phyloP scores from a whole-genome alignment of 2,888 invertebrate genomes.

The Vandiemenella viatica region DNA sequence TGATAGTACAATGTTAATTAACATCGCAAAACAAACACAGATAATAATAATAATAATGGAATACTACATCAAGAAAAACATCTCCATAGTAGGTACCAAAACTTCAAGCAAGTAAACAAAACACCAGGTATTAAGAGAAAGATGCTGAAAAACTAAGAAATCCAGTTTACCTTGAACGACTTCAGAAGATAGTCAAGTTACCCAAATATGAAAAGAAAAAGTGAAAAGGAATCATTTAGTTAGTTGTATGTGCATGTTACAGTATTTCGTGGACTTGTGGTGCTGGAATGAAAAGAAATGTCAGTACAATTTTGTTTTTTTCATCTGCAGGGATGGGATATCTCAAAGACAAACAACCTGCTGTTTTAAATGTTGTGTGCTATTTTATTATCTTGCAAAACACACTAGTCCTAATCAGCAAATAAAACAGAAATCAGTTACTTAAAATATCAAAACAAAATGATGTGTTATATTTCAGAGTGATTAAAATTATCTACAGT shows the following conservation, averaged over 20 bases:
- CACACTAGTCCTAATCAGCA: too few species aligned
- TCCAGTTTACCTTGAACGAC: conserved; percentile 19
- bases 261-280: conserved; percentile 5
- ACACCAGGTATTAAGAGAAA: conserved; percentile 4
- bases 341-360: too few species aligned
- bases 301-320: not conserved
- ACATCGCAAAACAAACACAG: too few species aligned
- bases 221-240: conserved; percentile 13
- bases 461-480: too few species aligned
- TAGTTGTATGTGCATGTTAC: conserved; percentile 15
- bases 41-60: too few species aligned
- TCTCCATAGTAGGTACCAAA: not conserved
- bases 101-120: conserved; percentile 1
- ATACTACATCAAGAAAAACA: not conserved
- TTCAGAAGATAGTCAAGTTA: conserved; percentile 16
- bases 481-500: too few species aligned
- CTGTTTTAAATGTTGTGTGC: too few species aligned
- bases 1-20: too few species aligned
- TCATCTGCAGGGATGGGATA: conserved; percentile 5
- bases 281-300: conserved; percentile 2
- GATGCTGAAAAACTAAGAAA: conserved; percentile 11
- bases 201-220: conserved; percentile 16
- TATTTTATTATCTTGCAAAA: too few species aligned
- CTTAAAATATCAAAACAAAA: too few species aligned
- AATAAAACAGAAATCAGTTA: too few species aligned